These are phyloP conservation scores for Beroe forskalii DNA, from an alignment of 37 sponge, comb jelly and placozoan species.

Conservation along the genomic window DNA sequence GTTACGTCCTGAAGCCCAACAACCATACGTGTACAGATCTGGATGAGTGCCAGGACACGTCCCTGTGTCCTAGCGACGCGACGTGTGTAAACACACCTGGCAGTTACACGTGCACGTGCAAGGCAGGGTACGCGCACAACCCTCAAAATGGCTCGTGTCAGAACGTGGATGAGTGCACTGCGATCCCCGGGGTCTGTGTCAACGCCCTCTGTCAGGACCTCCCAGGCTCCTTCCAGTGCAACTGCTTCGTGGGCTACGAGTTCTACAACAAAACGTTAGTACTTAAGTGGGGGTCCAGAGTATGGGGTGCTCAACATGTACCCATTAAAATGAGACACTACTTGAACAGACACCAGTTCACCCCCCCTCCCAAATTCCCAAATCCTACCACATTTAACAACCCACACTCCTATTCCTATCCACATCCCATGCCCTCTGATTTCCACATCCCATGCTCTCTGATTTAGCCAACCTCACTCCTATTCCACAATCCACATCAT, in stretches of 20 bases:
- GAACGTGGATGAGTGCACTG: neutral
- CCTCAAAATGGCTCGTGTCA: neutral
- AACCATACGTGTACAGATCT: slow-evolving; percentile 23
- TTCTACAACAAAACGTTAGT: slow-evolving; percentile 33
- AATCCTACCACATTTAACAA: too few relatives aligned
- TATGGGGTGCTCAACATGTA: too few relatives aligned
- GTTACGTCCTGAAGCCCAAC: neutral
- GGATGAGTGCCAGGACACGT: neutral
- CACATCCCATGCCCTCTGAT: too few relatives aligned
- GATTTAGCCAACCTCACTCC: too few relatives aligned
- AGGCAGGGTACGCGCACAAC: slow-evolving; percentile 1
- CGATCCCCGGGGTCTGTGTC: neutral
- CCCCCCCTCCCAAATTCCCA: too few relatives aligned
- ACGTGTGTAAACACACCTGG: slow-evolving; percentile 5
- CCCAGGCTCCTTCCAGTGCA: slow-evolving; percentile 15
- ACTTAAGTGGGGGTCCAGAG: too few relatives aligned
- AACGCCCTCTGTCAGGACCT: neutral
- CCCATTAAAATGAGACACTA: too few relatives aligned
- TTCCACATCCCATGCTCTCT: too few relatives aligned
- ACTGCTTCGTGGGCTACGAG: slow-evolving; percentile 10
- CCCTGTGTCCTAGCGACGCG: neutral
- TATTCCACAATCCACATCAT: too few relatives aligned
- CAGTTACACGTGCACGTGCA: slow-evolving; percentile 33
- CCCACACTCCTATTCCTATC: too few relatives aligned
- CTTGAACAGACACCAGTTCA: too few relatives aligned